A percentile compares a stretch with the other conserved stretches of the same genome.
phyloP scores from a whole-genome alignment of 2,888 invertebrate species.

The Chydorus sphaericus region DNA sequence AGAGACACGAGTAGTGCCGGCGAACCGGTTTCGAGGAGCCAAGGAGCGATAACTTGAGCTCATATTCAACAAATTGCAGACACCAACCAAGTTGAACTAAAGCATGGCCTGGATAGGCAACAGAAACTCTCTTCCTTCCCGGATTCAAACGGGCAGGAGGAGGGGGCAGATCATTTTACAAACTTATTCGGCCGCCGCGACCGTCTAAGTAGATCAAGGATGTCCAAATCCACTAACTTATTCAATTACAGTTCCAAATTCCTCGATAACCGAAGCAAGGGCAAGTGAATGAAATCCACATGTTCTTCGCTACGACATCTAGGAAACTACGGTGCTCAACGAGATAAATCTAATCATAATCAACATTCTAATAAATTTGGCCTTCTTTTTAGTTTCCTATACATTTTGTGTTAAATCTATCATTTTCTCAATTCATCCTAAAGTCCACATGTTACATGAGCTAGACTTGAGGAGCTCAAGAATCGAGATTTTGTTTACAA shows the following conservation, averaged over 20 bases:
- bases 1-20: neutral
- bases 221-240: neutral
- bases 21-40: neutral
- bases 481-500: conserved; percentile 4
- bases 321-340: too few relatives aligned
- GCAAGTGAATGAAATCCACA: neutral
- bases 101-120: neutral
- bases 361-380: too few relatives aligned
- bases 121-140: neutral
- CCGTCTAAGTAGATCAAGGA: conserved; percentile 4
- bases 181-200: neutral
- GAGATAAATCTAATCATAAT: too few relatives aligned
- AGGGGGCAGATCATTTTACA: conserved; percentile 1
- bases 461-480: neutral
- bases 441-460: conserved; percentile 7
- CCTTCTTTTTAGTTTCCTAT: neutral
- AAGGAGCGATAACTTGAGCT: neutral
- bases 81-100: neutral
- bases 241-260: neutral
- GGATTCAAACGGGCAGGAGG: neutral
- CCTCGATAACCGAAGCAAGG: neutral
- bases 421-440: neutral
- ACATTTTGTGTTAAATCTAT: neutral
- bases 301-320: too few relatives aligned
- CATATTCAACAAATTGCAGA: conserved; percentile 7